These are phyloP conservation scores for Tribolium freemani DNA, from an alignment of 2,888 invertebrate genomes.

Conservation along the genomic window DNA sequence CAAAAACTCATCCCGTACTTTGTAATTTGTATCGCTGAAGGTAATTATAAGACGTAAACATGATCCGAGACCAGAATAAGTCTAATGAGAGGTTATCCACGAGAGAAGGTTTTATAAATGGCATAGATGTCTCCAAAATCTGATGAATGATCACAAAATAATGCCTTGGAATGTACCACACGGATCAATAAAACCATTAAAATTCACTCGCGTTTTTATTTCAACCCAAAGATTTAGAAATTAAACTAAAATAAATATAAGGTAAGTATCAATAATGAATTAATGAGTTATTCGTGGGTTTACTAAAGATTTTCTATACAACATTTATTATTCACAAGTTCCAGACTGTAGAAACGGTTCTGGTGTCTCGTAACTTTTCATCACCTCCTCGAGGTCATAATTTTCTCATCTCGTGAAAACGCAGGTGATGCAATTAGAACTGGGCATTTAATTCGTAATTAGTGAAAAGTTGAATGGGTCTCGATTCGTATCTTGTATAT, in stretches of 20 bases:
- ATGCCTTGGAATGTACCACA: not conserved
- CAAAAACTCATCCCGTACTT: slow-evolving; percentile 67
- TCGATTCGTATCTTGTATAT: slow-evolving; percentile 6
- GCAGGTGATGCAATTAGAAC: slow-evolving; percentile 18
- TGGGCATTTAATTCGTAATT: slow-evolving; percentile 18
- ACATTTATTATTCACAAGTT: not conserved
- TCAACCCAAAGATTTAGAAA: too few relatives aligned
- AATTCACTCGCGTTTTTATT: too few relatives aligned
- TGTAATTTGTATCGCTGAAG: slow-evolving; percentile 69
- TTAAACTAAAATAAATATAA: not conserved
- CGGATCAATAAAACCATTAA: too few relatives aligned
- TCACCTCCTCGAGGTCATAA: not conserved
- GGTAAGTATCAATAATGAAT: not conserved
- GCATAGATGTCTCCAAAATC: slow-evolving; percentile 18
- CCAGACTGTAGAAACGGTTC: not conserved
- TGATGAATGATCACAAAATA: not conserved
- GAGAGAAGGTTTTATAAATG: slow-evolving; percentile 21
- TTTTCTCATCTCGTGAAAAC: slow-evolving; percentile 8
- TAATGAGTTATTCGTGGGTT: not conserved
- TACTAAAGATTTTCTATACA: not conserved
- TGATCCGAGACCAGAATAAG: slow-evolving; percentile 55
- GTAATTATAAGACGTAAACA: slow-evolving; percentile 66
- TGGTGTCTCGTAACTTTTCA: not conserved
- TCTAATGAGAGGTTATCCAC: slow-evolving; percentile 59
- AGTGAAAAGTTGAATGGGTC: slow-evolving; percentile 4